Evolutionary conservation across 2,888 invertebrate genomes (phyloP), one percentile per base, ranked within the genome.

Genomic region (Hetaerina titia): DNA sequence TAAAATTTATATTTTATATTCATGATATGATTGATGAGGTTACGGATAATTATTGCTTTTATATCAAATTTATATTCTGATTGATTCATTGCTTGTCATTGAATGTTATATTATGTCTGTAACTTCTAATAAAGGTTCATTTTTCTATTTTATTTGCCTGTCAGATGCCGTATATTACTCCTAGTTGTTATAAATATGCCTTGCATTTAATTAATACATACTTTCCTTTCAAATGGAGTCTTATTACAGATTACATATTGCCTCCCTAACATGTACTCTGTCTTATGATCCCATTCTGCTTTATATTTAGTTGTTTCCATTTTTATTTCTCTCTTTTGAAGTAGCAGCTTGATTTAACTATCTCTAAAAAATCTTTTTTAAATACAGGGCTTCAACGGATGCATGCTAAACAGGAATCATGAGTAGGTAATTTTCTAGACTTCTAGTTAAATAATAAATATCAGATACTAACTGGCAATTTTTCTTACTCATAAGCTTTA

Each of bases 321-420:
- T 58, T n/a, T 89, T 89, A 25, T 89, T 89, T 58, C 25, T 57
- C 22, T 89, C n/a, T 58, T 22, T 57, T 89, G 57, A 57, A 13
- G 56, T 89, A 89, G 89, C 11, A 89, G 92, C 92, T 92, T 92
- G 22, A 90, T 63, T 92, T 92, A 92, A 56, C 60, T 92, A 56
- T 74, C n/a, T 92, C 92, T 92, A 64, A 56, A 69, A 63, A 64
- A 92, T 92, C 92, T 92, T 69, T 69, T 92, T 92, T 92, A 69
- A 69, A 64, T 69, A 92, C 92, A 92, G 92, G 92, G 74, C 92
- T 92, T 92, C 92, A 92, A 56, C 25, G 92, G 92, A 69, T 92
- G 92, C 92, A 92, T 92, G 92, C 56, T 92, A 92, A 60, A 15
- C 92, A 92, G 92, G 69, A 92, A 74, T 92, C 69, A 92, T 69